phyloP scores from a whole-genome alignment of 2,888 invertebrate genomes.

The Ichneumoninae sp. region DNA sequence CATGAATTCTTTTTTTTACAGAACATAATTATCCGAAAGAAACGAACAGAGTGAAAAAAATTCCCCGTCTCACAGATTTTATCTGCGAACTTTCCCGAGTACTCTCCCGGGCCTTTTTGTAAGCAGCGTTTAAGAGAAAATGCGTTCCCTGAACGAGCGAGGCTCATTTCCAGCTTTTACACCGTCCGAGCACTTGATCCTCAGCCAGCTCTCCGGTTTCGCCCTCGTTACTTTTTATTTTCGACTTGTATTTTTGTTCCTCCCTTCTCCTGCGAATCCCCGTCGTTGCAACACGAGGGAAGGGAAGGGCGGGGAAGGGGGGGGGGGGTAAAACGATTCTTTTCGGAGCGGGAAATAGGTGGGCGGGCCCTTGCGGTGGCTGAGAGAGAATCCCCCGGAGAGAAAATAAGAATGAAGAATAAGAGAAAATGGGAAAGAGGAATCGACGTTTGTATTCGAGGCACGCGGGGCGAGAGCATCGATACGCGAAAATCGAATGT shows the following conservation, averaged over 20 bases:
- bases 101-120: constrained; percentile 47
- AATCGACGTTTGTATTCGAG: constrained; percentile 63
- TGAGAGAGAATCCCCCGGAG: constrained; percentile 55
- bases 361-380: constrained; percentile 50
- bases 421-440: constrained; percentile 42
- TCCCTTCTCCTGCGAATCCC: constrained; percentile 20
- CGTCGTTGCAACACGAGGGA: constrained; percentile 10
- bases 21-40: neutral
- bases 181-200: constrained; percentile 54
- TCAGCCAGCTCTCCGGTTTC: constrained; percentile 47
- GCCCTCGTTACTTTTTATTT: constrained; percentile 76
- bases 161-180: constrained; percentile 76
- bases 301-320: neutral
- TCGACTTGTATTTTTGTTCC: constrained; percentile 62
- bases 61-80: constrained; percentile 57
- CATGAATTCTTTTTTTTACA: neutral
- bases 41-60: constrained; percentile 57
- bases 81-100: constrained; percentile 56
- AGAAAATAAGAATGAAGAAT: constrained; percentile 58
- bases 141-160: constrained; percentile 63
- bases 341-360: constrained; percentile 60
- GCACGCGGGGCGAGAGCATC: constrained; percentile 63
- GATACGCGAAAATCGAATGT: constrained; percentile 77
- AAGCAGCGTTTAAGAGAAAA: constrained; percentile 65
- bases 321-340: constrained; percentile 42